Evolutionary conservation across 2,797 vertebrate species (phyloP).

Genomic region (Acrocephalus scirpaceus): DNA sequence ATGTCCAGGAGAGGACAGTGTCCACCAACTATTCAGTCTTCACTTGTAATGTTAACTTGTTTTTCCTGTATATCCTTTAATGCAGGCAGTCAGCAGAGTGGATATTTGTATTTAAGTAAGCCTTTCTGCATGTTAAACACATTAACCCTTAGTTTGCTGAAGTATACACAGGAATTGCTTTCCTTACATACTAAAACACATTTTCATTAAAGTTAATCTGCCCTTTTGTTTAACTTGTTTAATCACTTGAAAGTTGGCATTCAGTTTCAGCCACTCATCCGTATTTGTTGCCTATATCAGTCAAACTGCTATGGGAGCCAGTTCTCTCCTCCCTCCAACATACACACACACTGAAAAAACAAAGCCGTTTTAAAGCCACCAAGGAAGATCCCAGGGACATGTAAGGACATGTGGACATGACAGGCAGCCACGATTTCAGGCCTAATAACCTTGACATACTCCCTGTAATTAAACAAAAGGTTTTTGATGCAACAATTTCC

Average conservation of each 20-base stretch:
- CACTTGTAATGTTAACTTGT: neutral
- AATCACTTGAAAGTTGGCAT: neutral
- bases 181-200: neutral
- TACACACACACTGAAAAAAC: neutral
- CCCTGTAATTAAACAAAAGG: neutral
- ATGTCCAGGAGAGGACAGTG: slow-evolving; percentile 50
- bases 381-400: neutral
- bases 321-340: neutral
- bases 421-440: slow-evolving; percentile 4
- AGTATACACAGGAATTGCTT: neutral
- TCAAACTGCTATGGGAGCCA: neutral
- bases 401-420: neutral
- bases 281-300: rapidly evolving
- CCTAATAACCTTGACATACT: slow-evolving; percentile 8
- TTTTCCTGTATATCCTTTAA: neutral
- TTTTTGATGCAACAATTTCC: neutral
- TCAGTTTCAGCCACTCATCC: neutral
- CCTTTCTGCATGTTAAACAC: neutral
- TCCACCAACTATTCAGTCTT: neutral
- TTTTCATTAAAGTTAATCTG: neutral
- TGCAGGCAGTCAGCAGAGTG: neutral
- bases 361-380: neutral
- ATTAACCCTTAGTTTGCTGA: neutral
- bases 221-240: neutral
- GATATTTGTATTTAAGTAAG: neutral